These are phyloP conservation scores for Drosophila setosimentum DNA, from an alignment of 2,888 invertebrate species.

Conservation along the genomic window DNA sequence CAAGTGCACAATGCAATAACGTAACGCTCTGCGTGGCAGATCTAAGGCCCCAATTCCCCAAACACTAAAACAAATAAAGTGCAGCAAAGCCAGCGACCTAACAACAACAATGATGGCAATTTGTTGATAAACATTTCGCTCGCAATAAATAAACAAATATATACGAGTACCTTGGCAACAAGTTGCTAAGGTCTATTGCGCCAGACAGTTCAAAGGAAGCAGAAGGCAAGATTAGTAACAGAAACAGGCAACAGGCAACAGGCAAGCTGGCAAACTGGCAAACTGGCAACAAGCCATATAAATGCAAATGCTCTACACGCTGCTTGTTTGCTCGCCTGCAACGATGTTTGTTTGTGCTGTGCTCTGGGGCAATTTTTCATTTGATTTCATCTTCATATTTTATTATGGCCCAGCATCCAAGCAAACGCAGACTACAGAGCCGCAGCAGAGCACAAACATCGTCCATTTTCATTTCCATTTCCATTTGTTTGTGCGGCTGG, in stretches of 20 bases:
- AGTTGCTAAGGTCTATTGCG: constrained; percentile 60
- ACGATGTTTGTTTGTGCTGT: constrained; percentile 42
- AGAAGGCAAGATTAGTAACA: constrained; percentile 34
- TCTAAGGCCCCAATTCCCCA: constrained; percentile 12
- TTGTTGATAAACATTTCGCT: constrained; percentile 84
- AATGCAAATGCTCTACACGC: constrained; percentile 78
- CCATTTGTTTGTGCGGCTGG: constrained; percentile 59
- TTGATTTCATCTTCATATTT: constrained; percentile 81
- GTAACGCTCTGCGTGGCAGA: constrained; percentile 7
- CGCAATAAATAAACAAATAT: constrained; percentile 82
- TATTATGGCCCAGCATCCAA: constrained; percentile 63
- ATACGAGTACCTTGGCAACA: constrained; percentile 59
- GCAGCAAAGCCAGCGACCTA: constrained; percentile 53
- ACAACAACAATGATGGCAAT: constrained; percentile 81
- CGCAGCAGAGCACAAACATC: constrained; percentile 3
- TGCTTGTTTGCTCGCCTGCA: constrained; percentile 65
- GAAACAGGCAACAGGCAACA: constrained; percentile 17
- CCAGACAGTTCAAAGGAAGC: constrained; percentile 55
- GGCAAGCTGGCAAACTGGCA: constrained; percentile 11
- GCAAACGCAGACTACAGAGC: constrained; percentile 11
- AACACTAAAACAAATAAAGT: constrained; percentile 31
- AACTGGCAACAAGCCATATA: constrained; percentile 67
- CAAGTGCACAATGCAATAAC: constrained; percentile 46
- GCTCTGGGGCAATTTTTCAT: constrained; percentile 83
- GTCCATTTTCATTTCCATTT: constrained; percentile 58